Evolutionary conservation across 2,113 vertebrate genomes (phyloP).

Genomic region (Ptychochromis oligacanthus): DNA sequence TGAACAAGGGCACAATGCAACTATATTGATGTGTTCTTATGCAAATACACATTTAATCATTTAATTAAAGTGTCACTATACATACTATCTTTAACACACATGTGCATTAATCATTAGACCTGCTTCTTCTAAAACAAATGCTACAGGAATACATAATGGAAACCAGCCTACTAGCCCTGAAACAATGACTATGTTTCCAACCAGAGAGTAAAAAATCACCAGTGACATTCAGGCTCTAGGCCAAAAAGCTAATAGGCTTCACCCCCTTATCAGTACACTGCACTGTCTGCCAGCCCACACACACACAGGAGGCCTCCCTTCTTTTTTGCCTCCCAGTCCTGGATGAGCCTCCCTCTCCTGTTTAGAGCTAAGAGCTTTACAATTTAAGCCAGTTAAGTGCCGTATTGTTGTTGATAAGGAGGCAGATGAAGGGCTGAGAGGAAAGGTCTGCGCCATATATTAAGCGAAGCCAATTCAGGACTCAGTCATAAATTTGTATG

Average conservation of each 20-base stretch:
- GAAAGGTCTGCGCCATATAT: slow-evolving; percentile 3
- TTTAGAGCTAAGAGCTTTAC: slow-evolving; percentile 41
- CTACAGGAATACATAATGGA: slow-evolving; percentile 12
- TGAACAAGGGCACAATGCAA: too few relatives aligned
- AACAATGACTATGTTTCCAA: slow-evolving; percentile 31
- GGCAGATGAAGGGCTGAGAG: slow-evolving; percentile 34
- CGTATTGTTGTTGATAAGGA: slow-evolving; percentile 47
- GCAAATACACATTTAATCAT: neutral
- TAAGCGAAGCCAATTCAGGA: slow-evolving; percentile 25
- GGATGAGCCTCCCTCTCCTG: slow-evolving; percentile 29
- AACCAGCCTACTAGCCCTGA: slow-evolving; percentile 7
- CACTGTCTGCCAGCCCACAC: slow-evolving; percentile 33
- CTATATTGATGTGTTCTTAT: neutral
- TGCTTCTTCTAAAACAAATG: neutral
- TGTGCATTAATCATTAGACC: neutral
- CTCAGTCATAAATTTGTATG: slow-evolving; percentile 31
- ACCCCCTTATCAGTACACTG: slow-evolving; percentile 42
- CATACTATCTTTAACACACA: neutral
- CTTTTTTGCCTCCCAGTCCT: slow-evolving; percentile 8
- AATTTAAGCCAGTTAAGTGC: slow-evolving; percentile 54
- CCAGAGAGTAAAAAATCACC: slow-evolving; percentile 30
- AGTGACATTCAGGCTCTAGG: slow-evolving; percentile 48
- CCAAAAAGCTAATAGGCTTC: slow-evolving; percentile 49
- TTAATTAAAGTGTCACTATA: neutral
- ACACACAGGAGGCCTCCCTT: neutral